A percentile compares a stretch with the other conserved stretches of the same genome.
Conservation (phyloP, 1,140 invertebrate species). For the Aphelenchoides besseyi region DNA sequence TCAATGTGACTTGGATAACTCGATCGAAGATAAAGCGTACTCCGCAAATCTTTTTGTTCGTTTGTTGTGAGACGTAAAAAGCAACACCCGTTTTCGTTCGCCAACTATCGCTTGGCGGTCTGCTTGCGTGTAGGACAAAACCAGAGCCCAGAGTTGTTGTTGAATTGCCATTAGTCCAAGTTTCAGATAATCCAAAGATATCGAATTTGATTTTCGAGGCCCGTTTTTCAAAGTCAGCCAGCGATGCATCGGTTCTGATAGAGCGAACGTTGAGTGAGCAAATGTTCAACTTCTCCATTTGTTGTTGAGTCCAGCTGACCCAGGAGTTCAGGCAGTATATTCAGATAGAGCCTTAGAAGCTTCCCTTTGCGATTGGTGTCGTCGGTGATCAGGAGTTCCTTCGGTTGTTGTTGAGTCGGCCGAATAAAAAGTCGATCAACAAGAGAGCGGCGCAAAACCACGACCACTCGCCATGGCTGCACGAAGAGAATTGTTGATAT, state of each 20-base stretch:
- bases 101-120: neutral
- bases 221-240: neutral
- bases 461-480: no score
- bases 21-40: neutral
- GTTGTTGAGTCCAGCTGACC: no score
- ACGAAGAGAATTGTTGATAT: no score
- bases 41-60: neutral
- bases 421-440: no score
- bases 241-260: neutral
- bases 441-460: no score
- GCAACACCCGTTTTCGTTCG: neutral
- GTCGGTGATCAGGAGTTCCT: no score
- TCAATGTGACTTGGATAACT: neutral
- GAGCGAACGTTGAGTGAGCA: slow-evolving; percentile 1
- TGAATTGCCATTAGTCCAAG: neutral
- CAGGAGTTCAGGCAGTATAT: no score
- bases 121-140: neutral
- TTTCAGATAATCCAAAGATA: neutral
- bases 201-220: neutral
- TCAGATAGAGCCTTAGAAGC: no score
- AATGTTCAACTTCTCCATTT: no score
- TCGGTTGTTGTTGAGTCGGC: no score
- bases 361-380: no score
- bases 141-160: neutral
- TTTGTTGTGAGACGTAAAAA: neutral